Base-by-base conservation (phyloP, 2,888 invertebrate genomes). In the Bruchidius siliquastri region DNA sequence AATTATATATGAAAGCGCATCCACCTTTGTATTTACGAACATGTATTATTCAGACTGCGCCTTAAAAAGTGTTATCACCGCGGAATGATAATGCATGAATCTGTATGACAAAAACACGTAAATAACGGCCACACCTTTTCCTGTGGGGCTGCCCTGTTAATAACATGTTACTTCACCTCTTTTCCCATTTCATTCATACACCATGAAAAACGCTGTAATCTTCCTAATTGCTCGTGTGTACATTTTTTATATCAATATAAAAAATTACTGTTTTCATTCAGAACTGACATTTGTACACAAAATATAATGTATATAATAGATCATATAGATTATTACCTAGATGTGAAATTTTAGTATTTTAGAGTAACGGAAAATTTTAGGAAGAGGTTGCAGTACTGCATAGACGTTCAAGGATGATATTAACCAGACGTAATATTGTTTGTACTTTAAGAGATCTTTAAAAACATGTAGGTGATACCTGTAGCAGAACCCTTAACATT, bases 101-200 rank as follows among this genome's bases (percentile, higher is more conserved):
- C 0, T n/a, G 21, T 18, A 32, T 70, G 30, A 70, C 32, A 70
- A 49, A 70, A 68, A 68, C 22, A 67, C 72, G 49, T 26, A 66
- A 72, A 49, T 49, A 69, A 69, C 49, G 72, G 32, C 66, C 72
- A 72, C 72, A 72, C 72, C 72, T 70, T 26, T 70, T 72, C 69
- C 69, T 72, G 26, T 72, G 72, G 72, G 72, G 69, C 67, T 49
- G 49, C 18, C 10, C 70, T 66, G 67, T 26, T 71, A 18, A 22
- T 70, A 26, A 49, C 49, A n/a, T n/a, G 18, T 18, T 49, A 49
- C 49, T 8, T 49, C 49, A 49, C 49, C 18, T 8, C 49, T 13
- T 4, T 8, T 13, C 1, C 18, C 18, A 49, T 49, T 4, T 1
- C 49, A 49, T 49, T 49, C 18, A 49, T 13, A 4, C 13, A 49